Evolutionary conservation across 2,797 vertebrate genomes (phyloP), one percentile per base, ranked within the genome.

Genomic region (Ctenopoma kingsleyae): DNA sequence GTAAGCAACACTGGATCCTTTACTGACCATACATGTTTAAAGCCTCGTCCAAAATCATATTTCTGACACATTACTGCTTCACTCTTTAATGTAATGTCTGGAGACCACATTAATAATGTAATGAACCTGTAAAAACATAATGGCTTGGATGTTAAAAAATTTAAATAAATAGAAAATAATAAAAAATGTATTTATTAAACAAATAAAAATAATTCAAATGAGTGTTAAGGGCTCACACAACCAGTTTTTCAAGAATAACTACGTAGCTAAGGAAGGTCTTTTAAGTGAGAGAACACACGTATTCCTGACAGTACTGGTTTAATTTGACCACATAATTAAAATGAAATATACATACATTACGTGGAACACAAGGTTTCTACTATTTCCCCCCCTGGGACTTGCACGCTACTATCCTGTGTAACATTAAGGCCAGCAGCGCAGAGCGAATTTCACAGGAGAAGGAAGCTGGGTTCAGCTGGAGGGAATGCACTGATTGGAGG

Each of bases 331-430:
- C 52, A 63, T 54, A 54, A 49, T 69, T 64, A 70, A 58, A 19
- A 10, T 19, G 43, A 9, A 20, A 27, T 38, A 58, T 8, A 51
- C 32, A 8, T 10, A 55, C 27, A 43, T 41, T 59, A 20, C 54
- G 10, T 48, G 54, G 47, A 68, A 74, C 46, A 63, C 22, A 30
- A 12, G 41, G 50, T 52, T 76, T 64, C 57, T 73, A 76, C 78
- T 56, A 67, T 73, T 77, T 76, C 55, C 38, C 23, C 78, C 83
- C 67, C 47, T 56, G 69, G 67, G 88, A 91, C 79, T 71, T 77
- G 76, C 73, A 86, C 78, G 81, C 63, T 80, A 88, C 84, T 88
- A 88, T 86, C 69, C 64, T 71, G 77, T 80, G 79, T 74, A 88
- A 71, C 85, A 82, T 76, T 87, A 87, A 87, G 81, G 67, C 83